Evolutionary conservation across 2,797 vertebrate genomes (phyloP).

Genomic region (Squalus acanthias): DNA sequence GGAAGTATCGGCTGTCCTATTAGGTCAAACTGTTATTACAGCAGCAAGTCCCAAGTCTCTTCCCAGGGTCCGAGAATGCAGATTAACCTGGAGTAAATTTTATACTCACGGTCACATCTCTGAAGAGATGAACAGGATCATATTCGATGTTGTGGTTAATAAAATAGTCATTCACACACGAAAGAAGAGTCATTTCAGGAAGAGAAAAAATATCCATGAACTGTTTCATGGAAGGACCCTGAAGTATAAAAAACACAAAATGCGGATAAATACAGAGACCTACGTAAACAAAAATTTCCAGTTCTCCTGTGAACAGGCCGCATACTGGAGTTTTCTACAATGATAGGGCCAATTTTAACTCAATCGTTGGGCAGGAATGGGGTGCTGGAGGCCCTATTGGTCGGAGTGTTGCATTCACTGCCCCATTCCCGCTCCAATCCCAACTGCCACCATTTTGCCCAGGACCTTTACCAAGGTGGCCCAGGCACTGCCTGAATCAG

Average conservation of each 20-base stretch:
- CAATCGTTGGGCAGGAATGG: not conserved
- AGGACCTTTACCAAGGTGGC: not conserved
- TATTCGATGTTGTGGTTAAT: constrained; percentile 65
- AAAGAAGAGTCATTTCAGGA: constrained; percentile 68
- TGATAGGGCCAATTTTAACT: not conserved
- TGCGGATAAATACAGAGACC: not conserved
- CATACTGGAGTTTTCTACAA: not conserved
- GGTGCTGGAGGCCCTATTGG: not conserved
- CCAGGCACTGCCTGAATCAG: not conserved
- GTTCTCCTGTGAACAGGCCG: not conserved
- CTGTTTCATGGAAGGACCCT: constrained; percentile 71
- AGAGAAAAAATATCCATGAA: constrained; percentile 76
- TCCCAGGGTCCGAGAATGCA: not conserved
- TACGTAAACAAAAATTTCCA: too few species aligned
- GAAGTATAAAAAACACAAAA: constrained; percentile 12
- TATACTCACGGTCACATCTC: constrained; percentile 65
- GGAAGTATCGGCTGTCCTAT: not conserved
- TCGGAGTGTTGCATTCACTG: not conserved
- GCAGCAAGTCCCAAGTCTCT: not conserved
- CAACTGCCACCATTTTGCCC: not conserved
- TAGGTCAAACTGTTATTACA: not conserved
- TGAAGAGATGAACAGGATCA: constrained; percentile 69
- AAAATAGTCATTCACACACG: constrained; percentile 69
- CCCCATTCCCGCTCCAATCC: not conserved
- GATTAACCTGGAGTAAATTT: not conserved